Evolutionary conservation across 2,113 vertebrate species (phyloP).

Genomic region (Telmatochromis sp.): DNA sequence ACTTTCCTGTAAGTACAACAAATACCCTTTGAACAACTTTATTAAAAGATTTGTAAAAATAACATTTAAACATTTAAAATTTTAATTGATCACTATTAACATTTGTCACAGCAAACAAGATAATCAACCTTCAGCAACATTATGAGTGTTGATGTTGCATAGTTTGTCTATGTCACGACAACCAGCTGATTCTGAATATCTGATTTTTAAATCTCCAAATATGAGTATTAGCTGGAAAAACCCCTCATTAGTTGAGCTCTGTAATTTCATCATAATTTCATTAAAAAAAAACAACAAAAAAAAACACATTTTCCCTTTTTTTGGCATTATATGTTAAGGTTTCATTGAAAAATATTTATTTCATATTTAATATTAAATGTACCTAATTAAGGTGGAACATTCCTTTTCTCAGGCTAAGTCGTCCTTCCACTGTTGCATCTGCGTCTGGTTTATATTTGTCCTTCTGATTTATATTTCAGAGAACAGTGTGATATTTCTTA

Average conservation of each 20-base stretch:
- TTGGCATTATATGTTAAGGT: not conserved
- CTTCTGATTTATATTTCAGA: constrained; percentile 36
- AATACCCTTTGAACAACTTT: not conserved
- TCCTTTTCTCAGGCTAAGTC: not conserved
- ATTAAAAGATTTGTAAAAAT: not conserved
- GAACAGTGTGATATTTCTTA: constrained; percentile 49
- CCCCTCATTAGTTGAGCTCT: not conserved
- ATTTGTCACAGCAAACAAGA: not conserved
- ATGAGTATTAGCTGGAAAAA: not conserved
- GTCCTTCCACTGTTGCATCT: not conserved
- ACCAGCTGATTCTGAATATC: not conserved
- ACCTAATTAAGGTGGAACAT: not conserved
- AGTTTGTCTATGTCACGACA: not conserved
- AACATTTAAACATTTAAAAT: not conserved
- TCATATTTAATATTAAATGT: not conserved
- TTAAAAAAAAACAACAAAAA: fast-evolving
- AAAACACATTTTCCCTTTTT: not conserved
- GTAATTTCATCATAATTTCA: not conserved
- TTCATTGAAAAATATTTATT: not conserved
- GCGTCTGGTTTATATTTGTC: constrained; percentile 17
- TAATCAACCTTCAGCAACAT: not conserved
- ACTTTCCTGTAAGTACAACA: not conserved
- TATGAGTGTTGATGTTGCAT: not conserved
- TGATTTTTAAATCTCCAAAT: not conserved
- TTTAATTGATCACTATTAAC: not conserved